phyloP scores from a whole-genome alignment of 2,113 vertebrate genomes.

The Arothron firmamentum region DNA sequence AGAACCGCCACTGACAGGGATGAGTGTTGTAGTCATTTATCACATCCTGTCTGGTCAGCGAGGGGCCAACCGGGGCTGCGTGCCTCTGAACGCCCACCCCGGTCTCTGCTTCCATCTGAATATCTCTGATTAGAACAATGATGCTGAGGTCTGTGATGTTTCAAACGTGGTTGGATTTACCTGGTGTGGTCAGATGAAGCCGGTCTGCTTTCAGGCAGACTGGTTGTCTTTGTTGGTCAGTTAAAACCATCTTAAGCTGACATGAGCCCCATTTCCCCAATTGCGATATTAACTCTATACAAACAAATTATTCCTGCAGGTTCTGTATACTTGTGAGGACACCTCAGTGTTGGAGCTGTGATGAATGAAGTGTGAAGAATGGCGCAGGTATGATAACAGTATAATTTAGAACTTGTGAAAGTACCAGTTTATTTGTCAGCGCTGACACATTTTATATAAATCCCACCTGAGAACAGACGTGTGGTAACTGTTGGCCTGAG shows the following conservation, averaged over 20 bases:
- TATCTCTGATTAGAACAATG: constrained; percentile 29
- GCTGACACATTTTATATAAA: constrained; percentile 46
- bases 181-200: neutral
- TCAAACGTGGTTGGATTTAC: neutral
- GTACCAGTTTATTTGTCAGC: constrained; percentile 51
- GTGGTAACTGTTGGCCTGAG: constrained; percentile 58
- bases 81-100: constrained; percentile 31
- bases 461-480: constrained; percentile 63
- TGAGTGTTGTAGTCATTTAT: constrained; percentile 79
- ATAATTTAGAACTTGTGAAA: constrained; percentile 26
- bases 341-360: constrained; percentile 3
- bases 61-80: constrained; percentile 62
- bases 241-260: neutral
- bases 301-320: too few relatives aligned
- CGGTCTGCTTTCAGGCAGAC: constrained; percentile 8
- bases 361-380: constrained; percentile 5
- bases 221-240: neutral
- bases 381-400: constrained; percentile 17
- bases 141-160: constrained; percentile 9
- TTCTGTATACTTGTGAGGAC: neutral
- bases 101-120: constrained; percentile 15
- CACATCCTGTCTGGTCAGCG: constrained; percentile 76
- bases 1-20: constrained; percentile 64
- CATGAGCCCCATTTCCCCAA: too few relatives aligned
- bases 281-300: too few relatives aligned